A percentile compares a stretch with the other conserved stretches of the same genome.
These are phyloP conservation scores for Lasioglossum oenotherae DNA, from an alignment of 2,888 invertebrate genomes.

Conservation along the genomic window DNA sequence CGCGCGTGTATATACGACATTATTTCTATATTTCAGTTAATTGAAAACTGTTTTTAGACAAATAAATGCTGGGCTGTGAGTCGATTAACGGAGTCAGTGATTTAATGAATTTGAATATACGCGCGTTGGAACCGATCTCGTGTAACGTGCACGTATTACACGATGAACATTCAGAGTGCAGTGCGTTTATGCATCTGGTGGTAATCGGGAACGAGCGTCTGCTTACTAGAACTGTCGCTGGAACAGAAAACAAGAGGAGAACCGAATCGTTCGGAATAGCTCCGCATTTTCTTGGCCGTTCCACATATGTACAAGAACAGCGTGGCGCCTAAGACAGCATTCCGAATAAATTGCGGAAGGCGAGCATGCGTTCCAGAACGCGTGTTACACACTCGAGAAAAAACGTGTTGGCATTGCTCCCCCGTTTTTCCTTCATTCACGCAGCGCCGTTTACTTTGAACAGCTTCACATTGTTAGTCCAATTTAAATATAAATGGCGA, in stretches of 20 bases:
- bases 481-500: slow-evolving; percentile 11
- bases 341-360: slow-evolving; percentile 68
- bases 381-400: slow-evolving; percentile 41
- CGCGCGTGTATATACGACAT: neutral
- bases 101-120: neutral
- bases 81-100: neutral
- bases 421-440: slow-evolving; percentile 28
- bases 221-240: neutral
- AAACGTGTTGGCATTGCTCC: slow-evolving; percentile 55
- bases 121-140: neutral
- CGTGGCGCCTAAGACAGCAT: slow-evolving; percentile 62
- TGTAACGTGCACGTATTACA: neutral
- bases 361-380: slow-evolving; percentile 36
- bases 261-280: slow-evolving; percentile 7
- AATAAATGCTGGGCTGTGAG: neutral
- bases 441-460: slow-evolving; percentile 41
- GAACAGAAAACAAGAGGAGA: neutral
- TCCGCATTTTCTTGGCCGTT: slow-evolving; percentile 18
- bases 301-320: slow-evolving; percentile 18
- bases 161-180: neutral
- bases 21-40: neutral
- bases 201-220: neutral
- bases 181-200: neutral
- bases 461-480: slow-evolving; percentile 23
- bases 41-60: neutral